Percentiles rank a stretch among this genome's conserved stretches.
Evolutionary conservation across 2,888 invertebrate genomes (phyloP).

Genomic region (Meloe dianella): DNA sequence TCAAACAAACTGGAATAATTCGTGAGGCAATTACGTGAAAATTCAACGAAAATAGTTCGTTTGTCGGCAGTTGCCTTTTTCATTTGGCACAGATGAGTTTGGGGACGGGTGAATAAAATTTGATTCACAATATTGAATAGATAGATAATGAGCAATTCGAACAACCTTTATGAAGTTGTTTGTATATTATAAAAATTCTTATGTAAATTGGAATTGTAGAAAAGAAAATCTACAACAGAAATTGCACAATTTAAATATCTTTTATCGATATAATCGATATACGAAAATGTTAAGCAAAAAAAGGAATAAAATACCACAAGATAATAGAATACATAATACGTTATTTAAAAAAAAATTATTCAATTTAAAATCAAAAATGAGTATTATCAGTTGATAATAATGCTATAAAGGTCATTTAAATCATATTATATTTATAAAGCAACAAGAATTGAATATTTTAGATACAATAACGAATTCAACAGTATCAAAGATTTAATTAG

Average conservation of each 20-base stretch:
- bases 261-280: not conserved
- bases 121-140: not conserved
- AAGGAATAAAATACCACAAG: too few species aligned
- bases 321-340: too few species aligned
- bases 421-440: too few species aligned
- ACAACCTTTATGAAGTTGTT: not conserved
- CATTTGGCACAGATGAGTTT: not conserved
- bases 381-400: too few species aligned
- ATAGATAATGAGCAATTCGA: not conserved
- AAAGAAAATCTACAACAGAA: not conserved
- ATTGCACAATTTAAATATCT: constrained; percentile 2
- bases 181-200: not conserved
- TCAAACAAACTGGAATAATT: constrained; percentile 7
- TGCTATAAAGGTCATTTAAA: too few species aligned
- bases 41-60: not conserved
- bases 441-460: too few species aligned
- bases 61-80: not conserved
- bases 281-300: not conserved
- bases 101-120: not conserved
- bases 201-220: not conserved
- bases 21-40: not conserved
- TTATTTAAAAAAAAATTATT: too few species aligned
- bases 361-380: too few species aligned
- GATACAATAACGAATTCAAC: too few species aligned
- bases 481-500: too few species aligned